Evolutionary conservation across 2,113 vertebrate genomes (phyloP), one percentile per base, ranked within the genome.

Genomic region (Pycnonotus jocosus): DNA sequence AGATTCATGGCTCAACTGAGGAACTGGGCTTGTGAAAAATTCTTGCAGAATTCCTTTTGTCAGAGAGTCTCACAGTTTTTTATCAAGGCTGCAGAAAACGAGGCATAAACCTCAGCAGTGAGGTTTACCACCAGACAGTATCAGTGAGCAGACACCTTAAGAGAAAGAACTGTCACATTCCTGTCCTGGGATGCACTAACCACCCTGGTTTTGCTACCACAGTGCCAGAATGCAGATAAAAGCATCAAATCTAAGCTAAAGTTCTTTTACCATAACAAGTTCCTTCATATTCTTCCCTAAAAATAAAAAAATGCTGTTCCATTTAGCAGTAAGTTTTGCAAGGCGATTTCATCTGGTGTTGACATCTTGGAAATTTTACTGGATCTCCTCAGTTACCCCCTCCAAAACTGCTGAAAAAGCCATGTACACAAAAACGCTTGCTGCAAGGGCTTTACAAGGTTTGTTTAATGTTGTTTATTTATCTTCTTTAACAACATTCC

Each of bases 391-490:
- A 70, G 50, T 86, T 83, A 62, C 57, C 23, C 33, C 33, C 60
- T 73, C 48, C 18, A 82, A 94, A 94, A 81, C 60, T 81, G 58
- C 25, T 92, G 78, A 58, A 93, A 86, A 89, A 92, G 27, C 45
- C 74, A 71, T 25, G 44, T 30, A 30, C 31, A 62, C 9, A 72
- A 12, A 62, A 50, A 68, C 4, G 0, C 24, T 94, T 85, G 68
- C 37, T 82, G 78, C 81, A 79, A 96, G 56, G 27, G 35, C 45
- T 84, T 94, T 96, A 57, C 73, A 72, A 93, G 22, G 42, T 83
- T 94, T 91, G 16, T 64, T 92, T 82, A n/a, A 25, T 50, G 9
- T n/a, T 92, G 57, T 73, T 96, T 90, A 66, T 93, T 93, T 90
- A 18, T 65, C 42, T 91, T 81, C 25, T 65, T 56, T 82, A 78